A percentile compares a stretch with the other conserved stretches of the same genome.
phyloP scores from a whole-genome alignment of 2,113 vertebrate species.

The Brachyhypopomus occidentalis region DNA sequence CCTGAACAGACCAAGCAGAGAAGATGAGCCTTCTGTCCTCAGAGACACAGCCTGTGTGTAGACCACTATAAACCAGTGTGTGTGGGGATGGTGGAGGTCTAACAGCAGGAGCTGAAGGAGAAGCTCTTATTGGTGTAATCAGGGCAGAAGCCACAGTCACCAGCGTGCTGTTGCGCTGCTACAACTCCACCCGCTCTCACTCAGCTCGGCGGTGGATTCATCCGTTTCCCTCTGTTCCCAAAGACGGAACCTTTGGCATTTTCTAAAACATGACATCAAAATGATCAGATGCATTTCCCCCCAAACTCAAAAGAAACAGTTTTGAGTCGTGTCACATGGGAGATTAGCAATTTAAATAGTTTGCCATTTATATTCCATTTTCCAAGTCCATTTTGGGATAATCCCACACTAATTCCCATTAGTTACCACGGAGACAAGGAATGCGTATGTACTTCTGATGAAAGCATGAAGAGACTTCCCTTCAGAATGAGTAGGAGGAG shows the following conservation, averaged over 20 bases:
- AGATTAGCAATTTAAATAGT: neutral
- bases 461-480: neutral
- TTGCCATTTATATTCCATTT: neutral
- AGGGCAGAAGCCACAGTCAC: no score
- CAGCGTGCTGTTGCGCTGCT: no score
- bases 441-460: neutral
- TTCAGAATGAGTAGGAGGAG: neutral
- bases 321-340: neutral
- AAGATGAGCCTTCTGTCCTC: no score
- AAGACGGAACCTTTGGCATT: neutral
- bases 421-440: slow-evolving; percentile 26
- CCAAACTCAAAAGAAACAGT: neutral
- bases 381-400: slow-evolving; percentile 16
- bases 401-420: slow-evolving; percentile 7
- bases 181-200: no score
- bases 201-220: no score
- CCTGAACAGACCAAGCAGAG: no score
- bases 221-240: neutral
- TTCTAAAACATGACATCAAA: neutral
- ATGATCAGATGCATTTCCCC: neutral
- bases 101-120: no score
- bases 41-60: no score
- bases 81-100: no score
- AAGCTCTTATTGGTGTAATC: no score
- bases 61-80: no score